A percentile compares a stretch with the other conserved stretches of the same genome.
phyloP scores from a whole-genome alignment of 2,113 vertebrate genomes.

The Echinops telfairi region DNA sequence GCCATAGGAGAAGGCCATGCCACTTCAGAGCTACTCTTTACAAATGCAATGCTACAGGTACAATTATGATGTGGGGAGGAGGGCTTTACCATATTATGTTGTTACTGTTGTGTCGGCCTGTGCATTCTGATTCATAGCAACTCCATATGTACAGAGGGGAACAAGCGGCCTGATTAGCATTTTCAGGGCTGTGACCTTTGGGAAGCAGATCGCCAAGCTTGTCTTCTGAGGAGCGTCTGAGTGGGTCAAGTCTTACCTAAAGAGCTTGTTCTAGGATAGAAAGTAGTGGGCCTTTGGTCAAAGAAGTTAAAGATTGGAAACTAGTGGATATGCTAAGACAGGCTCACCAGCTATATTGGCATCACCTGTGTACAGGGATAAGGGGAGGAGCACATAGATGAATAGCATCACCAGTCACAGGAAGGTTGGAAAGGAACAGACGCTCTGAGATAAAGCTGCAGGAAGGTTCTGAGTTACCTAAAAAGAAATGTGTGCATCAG shows the following conservation, averaged over 20 bases:
- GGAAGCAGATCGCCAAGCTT: not conserved
- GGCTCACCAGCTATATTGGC: not conserved
- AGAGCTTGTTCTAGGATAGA: conserved; percentile 23
- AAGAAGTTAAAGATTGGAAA: not conserved
- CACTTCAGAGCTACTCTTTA: conserved; percentile 6
- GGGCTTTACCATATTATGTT: not conserved
- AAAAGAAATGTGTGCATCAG: conserved; percentile 57
- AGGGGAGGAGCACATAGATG: not conserved
- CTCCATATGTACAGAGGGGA: not conserved
- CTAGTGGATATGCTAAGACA: not conserved
- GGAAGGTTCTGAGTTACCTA: conserved; percentile 27
- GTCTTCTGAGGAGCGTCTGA: too few relatives aligned
- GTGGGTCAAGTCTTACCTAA: conserved; percentile 21
- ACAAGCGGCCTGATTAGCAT: not conserved
- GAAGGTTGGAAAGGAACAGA: not conserved
- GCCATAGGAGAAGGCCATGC: not conserved
- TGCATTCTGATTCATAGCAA: not conserved
- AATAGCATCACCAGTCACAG: not conserved
- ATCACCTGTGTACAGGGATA: not conserved
- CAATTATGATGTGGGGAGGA: not conserved
- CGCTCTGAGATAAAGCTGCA: not conserved
- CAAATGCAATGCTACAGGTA: not conserved
- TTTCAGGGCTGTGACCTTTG: not conserved
- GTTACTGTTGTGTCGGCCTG: not conserved
- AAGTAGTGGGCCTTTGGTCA: conserved; percentile 8